A percentile compares a stretch with the other conserved stretches of the same genome.
Evolutionary conservation across 2,888 invertebrate genomes (phyloP).

Genomic region (Steinernema carpocapsae): DNA sequence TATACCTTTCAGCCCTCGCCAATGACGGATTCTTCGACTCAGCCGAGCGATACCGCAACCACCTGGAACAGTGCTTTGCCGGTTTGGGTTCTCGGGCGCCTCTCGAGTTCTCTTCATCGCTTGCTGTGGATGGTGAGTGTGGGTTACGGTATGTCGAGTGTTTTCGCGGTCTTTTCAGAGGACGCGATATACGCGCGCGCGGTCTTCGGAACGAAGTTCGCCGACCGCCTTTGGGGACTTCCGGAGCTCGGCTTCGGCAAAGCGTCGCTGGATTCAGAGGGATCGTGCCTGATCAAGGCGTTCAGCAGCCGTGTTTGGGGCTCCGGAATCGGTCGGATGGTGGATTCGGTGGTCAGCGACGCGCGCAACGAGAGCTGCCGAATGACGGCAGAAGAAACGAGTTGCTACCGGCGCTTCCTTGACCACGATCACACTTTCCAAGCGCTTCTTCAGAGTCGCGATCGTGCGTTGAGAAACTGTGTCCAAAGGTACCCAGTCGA

Average conservation of each 20-base stretch:
- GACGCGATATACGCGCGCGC: conserved; percentile 59
- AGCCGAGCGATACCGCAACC: conserved; percentile 47
- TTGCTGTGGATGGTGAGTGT: conserved; percentile 51
- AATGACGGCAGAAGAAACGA: conserved; percentile 52
- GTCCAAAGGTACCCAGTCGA: conserved; percentile 52
- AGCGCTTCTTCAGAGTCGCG: conserved; percentile 55
- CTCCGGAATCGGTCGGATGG: conserved; percentile 57
- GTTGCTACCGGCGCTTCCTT: conserved; percentile 55
- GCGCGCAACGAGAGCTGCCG: conserved; percentile 12
- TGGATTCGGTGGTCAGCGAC: conserved; percentile 39
- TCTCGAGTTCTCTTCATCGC: conserved; percentile 28
- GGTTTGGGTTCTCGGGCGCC: conserved; percentile 18
- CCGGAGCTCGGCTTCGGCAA: conserved; percentile 49
- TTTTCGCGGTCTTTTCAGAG: conserved; percentile 45
- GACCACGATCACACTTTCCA: conserved; percentile 57
- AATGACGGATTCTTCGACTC: conserved; percentile 46
- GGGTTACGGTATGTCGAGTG: conserved; percentile 31
- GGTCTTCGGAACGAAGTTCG: conserved; percentile 58
- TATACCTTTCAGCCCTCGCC: conserved; percentile 24
- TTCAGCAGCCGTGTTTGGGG: conserved; percentile 56
- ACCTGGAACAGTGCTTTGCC: conserved; percentile 43
- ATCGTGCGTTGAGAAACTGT: conserved; percentile 56
- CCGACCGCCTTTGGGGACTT: conserved; percentile 62
- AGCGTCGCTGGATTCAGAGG: conserved; percentile 52
- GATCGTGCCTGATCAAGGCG: conserved; percentile 52